These are phyloP conservation scores for Itoplectis maculator DNA, from an alignment of 2,888 invertebrate genomes.

Conservation along the genomic window DNA sequence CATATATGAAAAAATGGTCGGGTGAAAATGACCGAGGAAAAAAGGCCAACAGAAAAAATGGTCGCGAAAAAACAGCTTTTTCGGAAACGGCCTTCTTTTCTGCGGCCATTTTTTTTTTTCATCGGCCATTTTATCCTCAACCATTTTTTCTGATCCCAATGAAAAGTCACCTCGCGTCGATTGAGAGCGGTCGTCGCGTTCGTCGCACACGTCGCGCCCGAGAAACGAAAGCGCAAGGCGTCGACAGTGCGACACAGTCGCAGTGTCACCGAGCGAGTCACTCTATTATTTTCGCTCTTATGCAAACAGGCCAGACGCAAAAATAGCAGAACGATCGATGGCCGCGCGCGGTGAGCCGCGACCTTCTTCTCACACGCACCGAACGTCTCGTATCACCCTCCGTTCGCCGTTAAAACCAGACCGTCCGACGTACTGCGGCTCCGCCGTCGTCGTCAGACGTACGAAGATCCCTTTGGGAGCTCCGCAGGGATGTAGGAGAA, in stretches of 20 bases:
- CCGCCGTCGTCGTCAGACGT: not conserved
- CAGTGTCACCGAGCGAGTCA: constrained; percentile 26
- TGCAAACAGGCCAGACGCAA: constrained; percentile 70
- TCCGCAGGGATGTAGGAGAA: not conserved
- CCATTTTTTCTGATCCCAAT: too few species aligned
- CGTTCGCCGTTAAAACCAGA: not conserved
- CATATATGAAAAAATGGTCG: too few species aligned
- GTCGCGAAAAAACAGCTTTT: too few species aligned
- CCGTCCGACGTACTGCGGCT: constrained; percentile 22
- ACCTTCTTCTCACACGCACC: constrained; percentile 62
- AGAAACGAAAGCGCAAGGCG: constrained; percentile 9
- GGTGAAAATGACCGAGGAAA: too few species aligned
- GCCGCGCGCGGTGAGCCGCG: constrained; percentile 23
- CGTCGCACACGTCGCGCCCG: not conserved
- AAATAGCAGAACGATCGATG: constrained; percentile 71
- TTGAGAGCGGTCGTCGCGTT: too few species aligned
- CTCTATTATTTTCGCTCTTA: constrained; percentile 69
- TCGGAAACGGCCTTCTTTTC: too few species aligned
- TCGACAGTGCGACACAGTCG: constrained; percentile 1
- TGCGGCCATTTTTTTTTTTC: too few species aligned
- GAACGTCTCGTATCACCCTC: constrained; percentile 28
- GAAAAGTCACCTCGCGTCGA: not conserved
- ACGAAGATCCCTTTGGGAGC: constrained; percentile 30
- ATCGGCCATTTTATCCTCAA: too few species aligned
- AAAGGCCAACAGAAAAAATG: too few species aligned